phyloP scores from a whole-genome alignment of 2,113 vertebrate genomes.

The Dendropsophus ebraccatus region DNA sequence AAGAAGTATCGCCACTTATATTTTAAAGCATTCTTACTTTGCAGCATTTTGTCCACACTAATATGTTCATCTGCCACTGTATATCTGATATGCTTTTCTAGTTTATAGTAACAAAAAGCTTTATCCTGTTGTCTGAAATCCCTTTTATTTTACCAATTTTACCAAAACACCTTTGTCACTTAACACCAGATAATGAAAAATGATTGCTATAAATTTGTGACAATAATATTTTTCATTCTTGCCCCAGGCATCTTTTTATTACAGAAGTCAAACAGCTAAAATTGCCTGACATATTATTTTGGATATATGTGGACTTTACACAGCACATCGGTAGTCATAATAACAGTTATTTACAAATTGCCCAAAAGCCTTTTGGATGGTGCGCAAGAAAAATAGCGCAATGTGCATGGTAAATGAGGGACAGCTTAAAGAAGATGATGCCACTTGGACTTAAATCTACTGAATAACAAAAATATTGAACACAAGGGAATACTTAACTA shows the following conservation, averaged over 20 bases:
- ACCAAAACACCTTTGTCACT: neutral
- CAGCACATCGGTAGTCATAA: neutral
- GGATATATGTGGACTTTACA: neutral
- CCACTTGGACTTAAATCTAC: neutral
- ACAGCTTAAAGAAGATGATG: neutral
- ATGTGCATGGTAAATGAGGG: neutral
- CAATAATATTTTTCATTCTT: constrained; percentile 18
- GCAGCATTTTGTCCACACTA: too few species aligned
- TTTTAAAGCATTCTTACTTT: too few species aligned
- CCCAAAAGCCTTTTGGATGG: neutral
- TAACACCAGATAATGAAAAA: constrained; percentile 36
- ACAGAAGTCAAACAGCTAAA: constrained; percentile 13
- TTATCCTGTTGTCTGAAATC: neutral
- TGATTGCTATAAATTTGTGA: constrained; percentile 41
- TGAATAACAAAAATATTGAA: neutral
- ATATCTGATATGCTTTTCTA: too few species aligned
- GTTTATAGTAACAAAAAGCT: neutral
- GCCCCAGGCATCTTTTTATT: constrained; percentile 29
- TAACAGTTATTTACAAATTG: constrained; percentile 44
- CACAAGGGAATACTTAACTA: neutral
- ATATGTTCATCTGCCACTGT: too few species aligned
- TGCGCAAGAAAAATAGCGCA: neutral
- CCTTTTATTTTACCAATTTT: neutral
- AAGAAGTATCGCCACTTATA: too few species aligned
- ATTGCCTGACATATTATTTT: neutral